Base-by-base conservation (phyloP, 1,140 invertebrate genomes). In the Drosophila ohnishii region DNA sequence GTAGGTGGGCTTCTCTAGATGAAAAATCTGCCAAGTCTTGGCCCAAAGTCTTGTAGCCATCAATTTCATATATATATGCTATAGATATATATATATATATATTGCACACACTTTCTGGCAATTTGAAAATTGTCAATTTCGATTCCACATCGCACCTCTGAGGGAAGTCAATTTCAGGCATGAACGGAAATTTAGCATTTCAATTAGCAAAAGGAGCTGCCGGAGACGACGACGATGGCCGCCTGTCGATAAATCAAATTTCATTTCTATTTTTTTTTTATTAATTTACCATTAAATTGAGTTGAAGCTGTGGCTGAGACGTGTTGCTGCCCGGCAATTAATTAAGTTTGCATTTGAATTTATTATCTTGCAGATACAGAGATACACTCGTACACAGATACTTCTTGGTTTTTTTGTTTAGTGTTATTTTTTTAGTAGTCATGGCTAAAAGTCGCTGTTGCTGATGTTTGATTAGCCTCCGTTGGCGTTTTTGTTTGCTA, bases 151-250 rank as follows among this genome's bases (percentile, higher is more conserved):
- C 39, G 59, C 57, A 74, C 58, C 71, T 75, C 59, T 39, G 62
- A 50, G 48, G 50, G 25, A 90, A 88, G 72, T 90, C 89, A 90
- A 90, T 90, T 90, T 90, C 75, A 90, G 78, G 89, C 88, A 78
- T 86, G 88, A 84, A 75, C 88, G 89, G 89, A 90, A 90, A 90
- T 90, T 88, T 76, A 87, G 78, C 77, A 90, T 90, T 90, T 87
- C 78, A 89, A 90, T 90, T 90, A 90, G 80, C 59, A 77, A 35
- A 78, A 57, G 73, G 44, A 55, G 51, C 51, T 55, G 32, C 32
- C 50, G 35, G 47, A 45, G 40, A 22, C 47, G 7, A 30, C 44
- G 48, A 51, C 25, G 25, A 28, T 28, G 25, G 5, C 25, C 25
- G 25, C 25, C 25, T 34, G 50, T 28, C 45, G 22, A 47, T 47